Base-by-base conservation (phyloP, 2,888 invertebrate genomes). In the Tenthredo livida region DNA sequence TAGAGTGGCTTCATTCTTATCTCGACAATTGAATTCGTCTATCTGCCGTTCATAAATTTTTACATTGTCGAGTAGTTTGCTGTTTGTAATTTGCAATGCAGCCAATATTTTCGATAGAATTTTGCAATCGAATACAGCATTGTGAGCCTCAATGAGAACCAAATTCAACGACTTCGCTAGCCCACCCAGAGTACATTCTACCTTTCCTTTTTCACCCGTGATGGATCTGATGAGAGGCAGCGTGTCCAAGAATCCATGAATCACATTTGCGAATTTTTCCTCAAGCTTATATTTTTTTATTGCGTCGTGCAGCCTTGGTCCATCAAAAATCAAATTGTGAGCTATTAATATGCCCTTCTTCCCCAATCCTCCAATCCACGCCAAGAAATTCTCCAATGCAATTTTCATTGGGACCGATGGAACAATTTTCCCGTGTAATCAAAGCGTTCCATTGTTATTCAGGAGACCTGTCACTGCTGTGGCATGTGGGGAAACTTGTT, bases 211-310 rank as follows among this genome's bases (percentile, higher is more conserved):
- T 12, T 85, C 75, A n/a, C 61, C 58, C 2, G 85, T 82, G 50
- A 84, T 72, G 37, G 29, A 29, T 85, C 75, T 33, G 40, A 85
- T 72, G 12, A 86, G 67, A 12, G 85, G 84, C 54, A 87, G 58
- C 25, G 86, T 85, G 70, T 87, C 87, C 4, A 29, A 50, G 61
- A 86, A 87, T 29, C 86, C 86, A 40, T 47, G n/a, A 61, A 86
- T 58, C 2, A 86, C 78, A 7, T 72, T 25, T 50, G 47, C 50
- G 73, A 86, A 87, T 21, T 85, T 15, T 40, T 77, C 65, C 47
- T 70, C 43, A 78, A 87, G 77, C 2, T 33, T 72, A 10, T 58
- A 72, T 72, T 85, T 75, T 29, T 58, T 58, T 33, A 33, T 33
- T 33, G 33, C 2, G 4, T 33, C 3, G 4, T 33, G 4, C 4